Base-by-base conservation (phyloP, 1,140 invertebrate genomes). In the Ericerus pela region DNA sequence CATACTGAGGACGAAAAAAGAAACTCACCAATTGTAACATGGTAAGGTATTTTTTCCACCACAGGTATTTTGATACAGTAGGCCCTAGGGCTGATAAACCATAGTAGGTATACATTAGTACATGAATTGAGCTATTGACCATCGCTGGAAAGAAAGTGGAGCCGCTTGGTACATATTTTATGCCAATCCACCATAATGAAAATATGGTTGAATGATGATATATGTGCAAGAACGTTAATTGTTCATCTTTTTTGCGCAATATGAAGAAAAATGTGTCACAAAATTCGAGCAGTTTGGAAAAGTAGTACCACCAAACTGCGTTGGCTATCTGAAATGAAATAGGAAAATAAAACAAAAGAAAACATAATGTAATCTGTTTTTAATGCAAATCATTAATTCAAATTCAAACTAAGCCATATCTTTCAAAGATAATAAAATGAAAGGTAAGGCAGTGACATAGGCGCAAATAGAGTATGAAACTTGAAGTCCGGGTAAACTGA, bases 251-350 rank as follows among this genome's bases (percentile, higher is more conserved):
- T 67, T 92, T 91, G 30, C 88, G 75, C 28, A 93, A 66, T 56
- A 93, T 90, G 62, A 93, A 89, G 74, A 93, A 93, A 61, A 87
- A 77, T 0, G 92, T 96, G 68, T 96, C 93, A 61, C 85, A 79
- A 68, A 97, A 91, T 70, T 97, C 93, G 22, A 96, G 68, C 22
- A 90, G 75, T 71, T 96, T 96, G 26, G 92, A 94, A 65, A 94
- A 82, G 68, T 93, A 96, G 67, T 95, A 97, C 88, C 89, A 95
- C 91, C 91, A 97, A 16, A 96, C 78, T 0, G 90, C 89, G 63
- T 84, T 77, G 0, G 91, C 86, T 70, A 96, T 90, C 90, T 95
- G 70, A 20, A 62, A 54, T 22, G n/a, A 12, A 41, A 11, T 10
- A 33, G 8, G 29, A 38, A 38, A 53, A 54, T 26, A 37, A 55